Evolutionary conservation across 2,797 vertebrate species (phyloP), one percentile per base, ranked within the genome.

Genomic region (Anguilla anguilla): DNA sequence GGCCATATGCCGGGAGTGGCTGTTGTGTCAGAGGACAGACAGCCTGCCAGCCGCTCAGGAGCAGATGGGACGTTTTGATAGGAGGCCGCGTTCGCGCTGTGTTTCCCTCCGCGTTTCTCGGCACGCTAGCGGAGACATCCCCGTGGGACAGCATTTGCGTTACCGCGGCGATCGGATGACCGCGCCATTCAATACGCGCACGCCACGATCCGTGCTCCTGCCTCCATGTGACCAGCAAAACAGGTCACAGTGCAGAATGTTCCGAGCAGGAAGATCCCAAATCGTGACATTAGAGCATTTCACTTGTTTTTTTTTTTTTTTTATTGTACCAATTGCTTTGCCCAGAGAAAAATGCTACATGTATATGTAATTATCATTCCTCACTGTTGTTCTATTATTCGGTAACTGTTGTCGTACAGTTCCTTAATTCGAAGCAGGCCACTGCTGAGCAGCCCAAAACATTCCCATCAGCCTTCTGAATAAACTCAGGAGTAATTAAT

Each of bases 1-100:
- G 86, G 88, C 89, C 91, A 91, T 91, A 93, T 92, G 91, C 87
- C 28, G 35, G 74, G 83, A 87, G 88, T 84, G 85, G 90, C 74
- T 19, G 84, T 89, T 77, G 86, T 85, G 55, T 74, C 79, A 59
- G 49, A 83, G 86, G 86, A 31, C 6, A 22, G 3, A 55, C 2
- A 6, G 49, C 31, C 9, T 77, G 83, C 87, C 87, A 85, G 13
- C 31, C 49, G 2, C 53, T 35, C 51, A 51, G 15, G 1, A 57
- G 53, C 87, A 88, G 83, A 88, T 88, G 87, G 87, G 49, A 31
- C 51, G 3, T 53, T 74, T 69, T 28, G 67, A 85, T 77, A 85
- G 83, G 22, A 77, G 67, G 61, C 83, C 31, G 67, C 67, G 4
- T 49, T 85, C 53, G 67, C n/a, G 3, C 49, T 31, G 82, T 6